These are phyloP conservation scores for Marcusenius ussheri DNA, from an alignment of 2,113 vertebrate species.

Conservation along the genomic window DNA sequence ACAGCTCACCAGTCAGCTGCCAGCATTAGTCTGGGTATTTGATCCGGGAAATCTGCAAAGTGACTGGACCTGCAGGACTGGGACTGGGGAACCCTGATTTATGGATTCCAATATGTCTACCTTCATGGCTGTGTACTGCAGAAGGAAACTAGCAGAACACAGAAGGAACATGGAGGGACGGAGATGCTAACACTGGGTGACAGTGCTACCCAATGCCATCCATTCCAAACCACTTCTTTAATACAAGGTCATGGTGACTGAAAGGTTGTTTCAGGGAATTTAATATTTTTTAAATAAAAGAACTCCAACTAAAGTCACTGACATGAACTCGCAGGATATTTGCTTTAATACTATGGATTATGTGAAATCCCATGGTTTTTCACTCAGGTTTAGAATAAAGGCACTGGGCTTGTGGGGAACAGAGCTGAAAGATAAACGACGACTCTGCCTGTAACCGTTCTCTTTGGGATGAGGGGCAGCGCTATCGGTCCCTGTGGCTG, in stretches of 20 bases:
- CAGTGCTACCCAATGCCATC: not conserved
- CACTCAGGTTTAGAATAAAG: not conserved
- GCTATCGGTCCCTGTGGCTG: not conserved
- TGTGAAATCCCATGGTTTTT: not conserved
- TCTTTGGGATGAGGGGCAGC: not conserved
- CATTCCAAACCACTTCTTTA: not conserved
- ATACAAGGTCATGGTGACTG: not conserved
- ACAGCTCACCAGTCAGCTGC: not conserved
- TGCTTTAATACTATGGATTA: conserved; percentile 41
- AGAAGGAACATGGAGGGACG: not conserved
- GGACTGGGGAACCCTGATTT: not conserved
- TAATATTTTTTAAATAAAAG: not conserved
- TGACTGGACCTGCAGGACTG: not conserved
- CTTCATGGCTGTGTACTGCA: not conserved
- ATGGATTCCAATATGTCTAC: not conserved
- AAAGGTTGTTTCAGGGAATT: not conserved
- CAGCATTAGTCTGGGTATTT: not conserved
- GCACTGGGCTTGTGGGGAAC: not conserved
- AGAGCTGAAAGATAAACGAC: not conserved
- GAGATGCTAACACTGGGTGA: not conserved
- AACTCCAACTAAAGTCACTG: not conserved
- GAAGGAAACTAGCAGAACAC: not conserved
- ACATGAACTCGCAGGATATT: conserved; percentile 27
- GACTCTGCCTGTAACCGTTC: not conserved
- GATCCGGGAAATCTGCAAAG: not conserved